A percentile compares a stretch with the other conserved stretches of the same genome.
Conservation (phyloP, 1,140 invertebrate genomes). For the Pygmarrhopalites habei region DNA sequence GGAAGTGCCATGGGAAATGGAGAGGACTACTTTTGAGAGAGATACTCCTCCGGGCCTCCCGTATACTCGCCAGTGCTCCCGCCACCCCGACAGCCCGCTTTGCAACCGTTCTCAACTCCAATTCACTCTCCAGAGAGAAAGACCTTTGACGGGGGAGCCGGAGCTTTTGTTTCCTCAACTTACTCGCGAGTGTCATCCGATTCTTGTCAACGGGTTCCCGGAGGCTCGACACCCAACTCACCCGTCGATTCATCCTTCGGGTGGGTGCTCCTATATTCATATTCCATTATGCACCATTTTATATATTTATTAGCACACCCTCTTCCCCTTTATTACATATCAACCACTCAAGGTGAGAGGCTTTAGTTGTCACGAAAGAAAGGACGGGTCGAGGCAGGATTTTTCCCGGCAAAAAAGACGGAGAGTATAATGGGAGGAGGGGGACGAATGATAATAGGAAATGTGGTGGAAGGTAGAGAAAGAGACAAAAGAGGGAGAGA, state of each 20-base stretch:
- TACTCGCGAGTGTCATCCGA: constrained; percentile 39
- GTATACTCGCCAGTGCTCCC: constrained; percentile 37
- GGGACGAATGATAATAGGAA: too few relatives aligned
- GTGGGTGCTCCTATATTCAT: constrained; percentile 23
- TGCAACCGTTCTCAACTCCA: constrained; percentile 38
- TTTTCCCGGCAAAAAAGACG: too few relatives aligned
- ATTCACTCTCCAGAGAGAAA: constrained; percentile 45
- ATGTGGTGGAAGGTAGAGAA: too few relatives aligned
- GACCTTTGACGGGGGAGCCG: constrained; percentile 44
- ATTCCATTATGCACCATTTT: too few relatives aligned
- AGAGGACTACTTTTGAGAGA: constrained; percentile 44
- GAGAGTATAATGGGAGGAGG: too few relatives aligned
- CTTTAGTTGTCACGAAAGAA: too few relatives aligned
- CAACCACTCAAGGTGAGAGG: too few relatives aligned
- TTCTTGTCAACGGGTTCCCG: constrained; percentile 39
- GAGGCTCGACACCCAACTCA: constrained; percentile 42
- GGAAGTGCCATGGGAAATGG: constrained; percentile 36
- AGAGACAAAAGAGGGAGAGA: constrained; percentile 5
- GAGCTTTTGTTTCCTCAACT: constrained; percentile 41
- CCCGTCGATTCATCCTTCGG: constrained; percentile 39
- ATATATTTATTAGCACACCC: too few relatives aligned
- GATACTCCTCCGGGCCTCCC: constrained; percentile 42
- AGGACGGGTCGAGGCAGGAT: too few relatives aligned
- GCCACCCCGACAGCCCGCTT: constrained; percentile 38
- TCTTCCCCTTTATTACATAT: too few relatives aligned